These are phyloP conservation scores for Caenorhabditis latens DNA, from an alignment of 1,140 invertebrate genomes.

Conservation along the genomic window DNA sequence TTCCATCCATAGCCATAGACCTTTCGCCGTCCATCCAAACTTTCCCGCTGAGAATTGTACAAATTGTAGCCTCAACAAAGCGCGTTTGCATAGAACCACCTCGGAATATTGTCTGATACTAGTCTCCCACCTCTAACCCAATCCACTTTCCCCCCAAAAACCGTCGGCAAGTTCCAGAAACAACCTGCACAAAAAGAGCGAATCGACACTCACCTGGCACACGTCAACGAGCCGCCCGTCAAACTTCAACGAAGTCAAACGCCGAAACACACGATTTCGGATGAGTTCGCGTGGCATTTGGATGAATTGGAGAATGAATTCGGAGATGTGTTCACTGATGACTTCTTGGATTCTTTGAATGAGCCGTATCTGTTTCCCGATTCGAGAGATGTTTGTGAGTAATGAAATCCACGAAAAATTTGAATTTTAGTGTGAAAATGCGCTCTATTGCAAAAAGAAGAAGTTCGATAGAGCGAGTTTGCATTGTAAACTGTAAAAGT, in stretches of 20 bases:
- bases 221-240: not conserved
- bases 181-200: not conserved
- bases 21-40: too few species aligned
- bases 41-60: too few species aligned
- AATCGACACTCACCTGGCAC: not conserved
- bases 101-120: too few species aligned
- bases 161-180: not conserved
- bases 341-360: slow-evolving; percentile 81
- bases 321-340: slow-evolving; percentile 77
- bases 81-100: too few species aligned
- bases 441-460: too few species aligned
- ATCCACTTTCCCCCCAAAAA: too few species aligned
- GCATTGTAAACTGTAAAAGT: too few species aligned
- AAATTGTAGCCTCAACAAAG: too few species aligned
- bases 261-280: slow-evolving; percentile 69
- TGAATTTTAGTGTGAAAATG: not conserved
- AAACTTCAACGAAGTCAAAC: slow-evolving; percentile 71
- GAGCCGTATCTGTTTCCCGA: slow-evolving; percentile 96
- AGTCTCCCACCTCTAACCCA: too few species aligned
- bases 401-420: not conserved
- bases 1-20: too few species aligned
- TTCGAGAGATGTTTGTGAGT: slow-evolving; percentile 91
- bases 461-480: too few species aligned
- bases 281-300: slow-evolving; percentile 55
- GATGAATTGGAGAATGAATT: slow-evolving; percentile 75